Conservation (phyloP, 2,797 vertebrate species). For the Aphelocoma californica region DNA sequence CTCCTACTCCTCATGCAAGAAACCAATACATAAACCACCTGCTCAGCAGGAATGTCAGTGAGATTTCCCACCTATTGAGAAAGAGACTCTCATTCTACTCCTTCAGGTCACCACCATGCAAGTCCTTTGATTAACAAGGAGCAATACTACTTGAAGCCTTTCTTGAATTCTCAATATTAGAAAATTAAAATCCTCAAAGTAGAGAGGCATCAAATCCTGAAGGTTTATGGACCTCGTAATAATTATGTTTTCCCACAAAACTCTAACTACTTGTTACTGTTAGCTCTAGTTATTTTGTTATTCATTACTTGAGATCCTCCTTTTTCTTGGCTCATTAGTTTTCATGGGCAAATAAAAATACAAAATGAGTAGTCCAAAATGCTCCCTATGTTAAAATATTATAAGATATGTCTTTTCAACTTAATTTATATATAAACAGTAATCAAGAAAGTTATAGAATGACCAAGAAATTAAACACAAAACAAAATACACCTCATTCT, state of each 20-base stretch:
- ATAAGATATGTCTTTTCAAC: background rate
- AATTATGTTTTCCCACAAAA: background rate
- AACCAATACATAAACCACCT: background rate
- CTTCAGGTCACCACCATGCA: background rate
- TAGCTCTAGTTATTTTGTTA: background rate
- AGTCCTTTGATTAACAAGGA: background rate
- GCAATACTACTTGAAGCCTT: background rate
- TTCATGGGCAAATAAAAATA: background rate
- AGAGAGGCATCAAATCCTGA: background rate
- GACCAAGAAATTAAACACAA: background rate
- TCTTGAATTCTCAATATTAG: background rate
- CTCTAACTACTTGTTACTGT: background rate
- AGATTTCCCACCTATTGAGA: background rate
- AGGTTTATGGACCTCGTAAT: background rate
- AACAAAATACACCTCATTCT: background rate
- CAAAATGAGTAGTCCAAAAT: background rate
- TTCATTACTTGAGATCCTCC: background rate
- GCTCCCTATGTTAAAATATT: background rate
- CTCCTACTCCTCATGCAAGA: background rate
- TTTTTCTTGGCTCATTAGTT: background rate
- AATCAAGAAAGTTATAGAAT: background rate
- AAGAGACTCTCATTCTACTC: background rate
- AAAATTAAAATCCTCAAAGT: background rate
- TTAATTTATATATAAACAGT: background rate
- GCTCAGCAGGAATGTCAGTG: background rate